Conservation (phyloP, 1,140 invertebrate species). For the Sinonovacula constricta region DNA sequence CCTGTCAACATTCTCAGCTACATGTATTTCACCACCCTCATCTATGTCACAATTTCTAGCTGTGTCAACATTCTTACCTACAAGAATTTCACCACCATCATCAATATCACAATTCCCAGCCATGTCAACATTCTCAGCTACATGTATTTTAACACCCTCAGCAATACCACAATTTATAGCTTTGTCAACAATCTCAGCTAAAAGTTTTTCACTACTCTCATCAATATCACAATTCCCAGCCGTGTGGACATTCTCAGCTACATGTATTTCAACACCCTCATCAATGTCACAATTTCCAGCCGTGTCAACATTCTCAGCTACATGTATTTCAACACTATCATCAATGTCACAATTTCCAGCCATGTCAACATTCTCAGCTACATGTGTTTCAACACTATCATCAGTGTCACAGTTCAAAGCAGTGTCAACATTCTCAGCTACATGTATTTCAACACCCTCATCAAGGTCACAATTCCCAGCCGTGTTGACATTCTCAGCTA, state of each 20-base stretch:
- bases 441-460: constrained; percentile 16
- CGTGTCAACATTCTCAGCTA: constrained; percentile 7
- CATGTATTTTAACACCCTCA: not conserved
- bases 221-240: constrained; percentile 8
- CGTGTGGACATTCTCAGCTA: not conserved
- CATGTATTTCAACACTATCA: constrained; percentile 12
- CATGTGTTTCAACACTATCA: constrained; percentile 9
- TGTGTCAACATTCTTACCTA: not conserved
- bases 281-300: constrained; percentile 13
- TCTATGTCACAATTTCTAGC: constrained; percentile 5
- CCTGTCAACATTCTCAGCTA: constrained; percentile 12
- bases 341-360: constrained; percentile 15
- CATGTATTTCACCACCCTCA: constrained; percentile 12
- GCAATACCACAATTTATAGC: not conserved
- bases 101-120: constrained; percentile 9
- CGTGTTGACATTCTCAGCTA: constrained; percentile 12
- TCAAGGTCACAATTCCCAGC: constrained; percentile 10
- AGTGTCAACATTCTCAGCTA: constrained; percentile 7
- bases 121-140: constrained; percentile 4
- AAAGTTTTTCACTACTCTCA: not conserved
- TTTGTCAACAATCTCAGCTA: constrained; percentile 1
- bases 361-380: constrained; percentile 10
- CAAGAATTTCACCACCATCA: constrained; percentile 11
- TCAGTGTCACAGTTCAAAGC: constrained; percentile 1
- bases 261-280: constrained; percentile 12